Conservation (phyloP, 2,113 vertebrate genomes). For the Chloropsis hardwickii region DNA sequence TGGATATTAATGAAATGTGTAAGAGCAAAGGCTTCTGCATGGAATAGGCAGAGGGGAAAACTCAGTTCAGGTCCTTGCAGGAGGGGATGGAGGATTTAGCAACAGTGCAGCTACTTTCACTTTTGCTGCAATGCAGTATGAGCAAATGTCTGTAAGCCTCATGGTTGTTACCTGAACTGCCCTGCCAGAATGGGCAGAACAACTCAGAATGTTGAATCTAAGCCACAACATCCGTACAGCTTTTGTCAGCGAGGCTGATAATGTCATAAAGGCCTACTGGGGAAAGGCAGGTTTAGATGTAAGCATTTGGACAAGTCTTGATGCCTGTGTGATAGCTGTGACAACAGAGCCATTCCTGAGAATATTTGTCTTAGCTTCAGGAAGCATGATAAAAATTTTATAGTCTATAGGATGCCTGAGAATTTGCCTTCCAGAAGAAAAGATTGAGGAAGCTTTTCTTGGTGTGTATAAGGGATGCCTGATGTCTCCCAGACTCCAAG, state of each 20-base stretch:
- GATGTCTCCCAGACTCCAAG: neutral
- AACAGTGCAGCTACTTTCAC: neutral
- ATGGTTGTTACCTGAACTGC: neutral
- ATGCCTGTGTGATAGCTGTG: neutral
- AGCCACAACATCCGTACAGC: neutral
- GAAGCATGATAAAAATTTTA: neutral
- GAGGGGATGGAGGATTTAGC: neutral
- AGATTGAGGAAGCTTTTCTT: neutral
- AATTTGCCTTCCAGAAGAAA: neutral
- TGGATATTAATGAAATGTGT: neutral
- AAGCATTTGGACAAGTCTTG: neutral
- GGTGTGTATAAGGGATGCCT: neutral
- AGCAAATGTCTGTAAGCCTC: neutral
- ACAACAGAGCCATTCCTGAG: neutral
- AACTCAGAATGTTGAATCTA: neutral
- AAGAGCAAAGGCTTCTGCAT: neutral
- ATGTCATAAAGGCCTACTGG: neutral
- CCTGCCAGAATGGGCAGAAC: neutral
- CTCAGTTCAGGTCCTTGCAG: neutral
- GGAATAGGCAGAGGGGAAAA: neutral
- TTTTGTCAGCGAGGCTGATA: neutral
- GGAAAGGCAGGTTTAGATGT: neutral
- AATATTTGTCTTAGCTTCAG: neutral
- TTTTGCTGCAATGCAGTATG: neutral
- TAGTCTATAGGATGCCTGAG: neutral